Evolutionary conservation across 2,888 invertebrate genomes (phyloP), one percentile per base, ranked within the genome.

Genomic region (Megastigmus dorsalis): DNA sequence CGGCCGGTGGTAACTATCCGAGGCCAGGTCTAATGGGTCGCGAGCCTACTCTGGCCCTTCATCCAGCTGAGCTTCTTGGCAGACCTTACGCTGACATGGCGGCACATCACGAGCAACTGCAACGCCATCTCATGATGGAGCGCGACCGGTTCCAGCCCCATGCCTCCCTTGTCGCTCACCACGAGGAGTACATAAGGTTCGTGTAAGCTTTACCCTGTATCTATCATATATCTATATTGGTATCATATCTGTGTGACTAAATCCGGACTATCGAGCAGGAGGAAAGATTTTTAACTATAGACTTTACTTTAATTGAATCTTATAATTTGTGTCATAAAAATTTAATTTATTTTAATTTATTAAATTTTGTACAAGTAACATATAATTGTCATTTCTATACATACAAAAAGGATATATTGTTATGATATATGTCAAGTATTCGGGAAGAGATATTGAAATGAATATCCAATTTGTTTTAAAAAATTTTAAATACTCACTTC

Each of bases 71-170:
- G 87, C 90, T 96, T 77, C 90, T 96, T 78, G 93, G 94, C 55
- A 90, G 95, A 83, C 94, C 94, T 2, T 95, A 95, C 87, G 94
- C 95, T 48, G 95, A 95, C 86, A 86, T 90, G 81, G 92, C 94
- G 88, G 92, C 95, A 41, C 95, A 95, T 78, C 95, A 95, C 84
- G 96, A 96, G 88, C 95, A 95, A 86, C 89, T 96, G 78, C 95
- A 95, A 88, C 91, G 96, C 79, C 95, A 96, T 85, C 90, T 96
- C 88, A 89, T 95, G 88, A 84, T 96, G 89, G 96, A 96, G 88
- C 91, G 96, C 78, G 95, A 96, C 85, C 91, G 95, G 79, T 92
- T 91, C 84, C 91, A 90, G 69, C 84, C 85, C 15, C 92, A 92
- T 84, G 91, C 92, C 45, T 91, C 91, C 28, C 89, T 92, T 74